Evolutionary conservation across 2,888 invertebrate genomes (phyloP), one percentile per base, ranked within the genome.

Genomic region (Acrocera orbiculus): DNA sequence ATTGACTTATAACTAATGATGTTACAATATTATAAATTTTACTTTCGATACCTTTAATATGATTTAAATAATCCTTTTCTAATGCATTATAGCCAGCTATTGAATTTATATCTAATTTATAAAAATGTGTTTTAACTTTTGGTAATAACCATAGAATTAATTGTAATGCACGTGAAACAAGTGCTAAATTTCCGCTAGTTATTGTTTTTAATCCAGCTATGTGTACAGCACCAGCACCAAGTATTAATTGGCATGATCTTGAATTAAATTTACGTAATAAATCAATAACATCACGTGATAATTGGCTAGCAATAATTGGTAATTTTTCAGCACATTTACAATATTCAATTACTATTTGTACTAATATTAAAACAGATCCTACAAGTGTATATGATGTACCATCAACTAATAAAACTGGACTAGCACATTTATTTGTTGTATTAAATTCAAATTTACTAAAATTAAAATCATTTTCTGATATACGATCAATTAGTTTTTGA

Each of bases 181-280:
- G 61, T 8, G 85, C 92, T 47, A 98, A 66, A 63, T 95, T 93
- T 22, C 85, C 83, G 47, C 87, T 92, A 4, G 93, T 90, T 43
- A 93, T 93, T 16, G 87, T 90, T 62, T 87, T 87, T 34, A 89
- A 63, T 5, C 95, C 95, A 23, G 92, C 92, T 42, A 89, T 78
- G 51, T 87, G 82, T 51, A 96, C 72, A 5, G 98, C 96, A 27
- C 95, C 95, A 25, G 95, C 96, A 27, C 95, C 96, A 35, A 98
- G 66, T 34, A 98, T 86, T 46, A 98, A 66, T 56, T 95, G 93
- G 60, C 89, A 93, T 47, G 81, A 80, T 37, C 81, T 69, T 5
- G 85, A 85, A 61, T 87, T 87, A 49, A 83, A 87, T 46, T 82
- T 75, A 50, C 86, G 73, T 42, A 92, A 63, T 33, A 95, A 62